These are phyloP conservation scores for Lepus townsendii DNA, from an alignment of 2,797 vertebrate genomes.

Conservation along the genomic window DNA sequence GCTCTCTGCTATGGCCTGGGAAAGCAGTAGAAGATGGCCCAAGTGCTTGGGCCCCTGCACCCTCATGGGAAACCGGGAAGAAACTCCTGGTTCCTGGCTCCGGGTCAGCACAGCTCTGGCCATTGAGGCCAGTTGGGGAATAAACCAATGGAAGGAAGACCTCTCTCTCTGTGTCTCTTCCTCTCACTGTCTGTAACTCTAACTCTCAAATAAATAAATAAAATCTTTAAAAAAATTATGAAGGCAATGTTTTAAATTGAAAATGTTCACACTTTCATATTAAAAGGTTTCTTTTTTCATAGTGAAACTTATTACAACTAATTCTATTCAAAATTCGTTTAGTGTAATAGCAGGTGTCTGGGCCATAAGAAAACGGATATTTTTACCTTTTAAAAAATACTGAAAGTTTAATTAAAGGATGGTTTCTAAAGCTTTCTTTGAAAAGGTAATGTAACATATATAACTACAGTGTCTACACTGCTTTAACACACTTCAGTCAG, in stretches of 20 bases:
- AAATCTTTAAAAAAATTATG: slow-evolving; percentile 62
- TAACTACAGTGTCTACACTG: slow-evolving; percentile 66
- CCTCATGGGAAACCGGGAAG: too few relatives aligned
- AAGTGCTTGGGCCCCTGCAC: too few relatives aligned
- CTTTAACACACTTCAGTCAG: slow-evolving; percentile 75
- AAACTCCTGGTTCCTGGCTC: too few relatives aligned
- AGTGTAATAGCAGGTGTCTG: slow-evolving; percentile 66
- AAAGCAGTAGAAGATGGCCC: too few relatives aligned
- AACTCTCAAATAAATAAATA: too few relatives aligned
- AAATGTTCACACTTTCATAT: slow-evolving; percentile 62
- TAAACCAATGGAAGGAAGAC: too few relatives aligned
- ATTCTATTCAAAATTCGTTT: slow-evolving; percentile 75
- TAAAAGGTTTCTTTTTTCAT: slow-evolving; percentile 77
- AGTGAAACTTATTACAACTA: slow-evolving; percentile 79
- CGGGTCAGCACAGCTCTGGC: too few relatives aligned
- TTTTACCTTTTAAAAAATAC: slow-evolving; percentile 66
- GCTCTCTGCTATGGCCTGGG: too few relatives aligned
- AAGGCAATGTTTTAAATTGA: slow-evolving; percentile 71
- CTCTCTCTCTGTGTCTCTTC: too few relatives aligned
- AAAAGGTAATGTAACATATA: slow-evolving; percentile 78
- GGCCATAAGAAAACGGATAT: slow-evolving; percentile 74
- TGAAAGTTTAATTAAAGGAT: slow-evolving; percentile 82
- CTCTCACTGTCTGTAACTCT: too few relatives aligned
- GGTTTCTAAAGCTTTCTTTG: slow-evolving; percentile 82
- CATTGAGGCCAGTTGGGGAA: too few relatives aligned